Base-by-base conservation (phyloP, 1,140 invertebrate species). In the Drosophila rufa region DNA sequence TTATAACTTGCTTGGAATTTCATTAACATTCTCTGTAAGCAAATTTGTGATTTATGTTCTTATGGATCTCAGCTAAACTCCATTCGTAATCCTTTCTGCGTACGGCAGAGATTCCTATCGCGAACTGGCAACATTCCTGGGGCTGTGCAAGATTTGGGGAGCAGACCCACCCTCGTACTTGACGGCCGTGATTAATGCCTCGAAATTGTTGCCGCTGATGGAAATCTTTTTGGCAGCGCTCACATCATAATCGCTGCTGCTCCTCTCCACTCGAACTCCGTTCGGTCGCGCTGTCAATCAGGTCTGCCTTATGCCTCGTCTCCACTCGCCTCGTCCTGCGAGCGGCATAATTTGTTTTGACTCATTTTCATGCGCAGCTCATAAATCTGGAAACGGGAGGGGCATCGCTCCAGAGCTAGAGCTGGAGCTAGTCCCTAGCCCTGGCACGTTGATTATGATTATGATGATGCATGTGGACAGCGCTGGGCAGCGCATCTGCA, bases 331-430 rank as follows among this genome's bases (percentile, higher is more conserved):
- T 22, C 48, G 46, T 36, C 67, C 73, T 66, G 61, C 55, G 22
- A 76, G 70, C 82, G 65, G 86, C 86, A 90, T 90, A 90, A 90
- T 90, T 91, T 90, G 86, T 90, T 90, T 90, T 90, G 86, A 91
- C 79, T 91, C 86, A 86, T 90, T 90, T 90, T 91, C 79, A 91
- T 86, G 87, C 86, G 69, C 79, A 91, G 82, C 75, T 82, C 87
- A 90, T 91, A 90, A 90, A 90, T 90, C 58, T 58, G 45, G 33
- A 22, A 53, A 64, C 25, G 45, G 60, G 76, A 50, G 36, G 43
- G 47, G 53, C 9, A 17, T 38, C 42, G 15, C 15, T 7, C 43
- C 12, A 4, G 17, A 27, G 38, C 22, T n/a, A 15, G 50, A 40
- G 46, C 27, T 15, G 6, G 42, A 22, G 27, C 33, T 33, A 59